Conservation (phyloP, 2,797 vertebrate genomes). For the Premnoplex brunnescens region DNA sequence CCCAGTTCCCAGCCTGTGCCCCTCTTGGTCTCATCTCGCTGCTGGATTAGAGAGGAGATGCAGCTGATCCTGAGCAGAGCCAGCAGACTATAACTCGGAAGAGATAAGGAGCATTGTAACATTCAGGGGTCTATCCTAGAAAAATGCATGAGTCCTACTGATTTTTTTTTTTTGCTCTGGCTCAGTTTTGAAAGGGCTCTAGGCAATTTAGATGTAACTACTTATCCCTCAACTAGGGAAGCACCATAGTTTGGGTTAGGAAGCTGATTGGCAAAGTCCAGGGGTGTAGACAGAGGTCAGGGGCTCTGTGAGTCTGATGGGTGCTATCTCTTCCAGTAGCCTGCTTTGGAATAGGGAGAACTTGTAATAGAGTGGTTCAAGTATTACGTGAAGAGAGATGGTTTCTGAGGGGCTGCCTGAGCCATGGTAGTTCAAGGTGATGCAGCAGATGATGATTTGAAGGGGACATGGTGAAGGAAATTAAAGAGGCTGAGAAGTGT, state of each 20-base stretch:
- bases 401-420: neutral
- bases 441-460: neutral
- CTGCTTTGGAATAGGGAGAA: neutral
- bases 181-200: neutral
- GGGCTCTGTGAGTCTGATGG: neutral
- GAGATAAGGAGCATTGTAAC: constrained; percentile 45
- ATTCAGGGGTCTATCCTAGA: constrained; percentile 10
- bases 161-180: neutral
- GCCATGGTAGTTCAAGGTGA: neutral
- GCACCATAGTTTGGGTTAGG: neutral
- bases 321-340: neutral
- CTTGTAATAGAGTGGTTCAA: neutral
- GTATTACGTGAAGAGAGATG: neutral
- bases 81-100: constrained; percentile 31
- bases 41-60: constrained; percentile 54
- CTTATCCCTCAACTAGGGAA: neutral
- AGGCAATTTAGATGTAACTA: constrained; percentile 1
- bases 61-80: constrained; percentile 60
- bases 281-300: neutral
- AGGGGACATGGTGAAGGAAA: neutral
- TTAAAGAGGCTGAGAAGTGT: neutral
- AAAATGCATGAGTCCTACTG: constrained; percentile 12
- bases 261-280: neutral
- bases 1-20: neutral
- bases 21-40: constrained; percentile 35